Conservation (phyloP, 2,797 vertebrate genomes). For the Eospalax fontanierii region DNA sequence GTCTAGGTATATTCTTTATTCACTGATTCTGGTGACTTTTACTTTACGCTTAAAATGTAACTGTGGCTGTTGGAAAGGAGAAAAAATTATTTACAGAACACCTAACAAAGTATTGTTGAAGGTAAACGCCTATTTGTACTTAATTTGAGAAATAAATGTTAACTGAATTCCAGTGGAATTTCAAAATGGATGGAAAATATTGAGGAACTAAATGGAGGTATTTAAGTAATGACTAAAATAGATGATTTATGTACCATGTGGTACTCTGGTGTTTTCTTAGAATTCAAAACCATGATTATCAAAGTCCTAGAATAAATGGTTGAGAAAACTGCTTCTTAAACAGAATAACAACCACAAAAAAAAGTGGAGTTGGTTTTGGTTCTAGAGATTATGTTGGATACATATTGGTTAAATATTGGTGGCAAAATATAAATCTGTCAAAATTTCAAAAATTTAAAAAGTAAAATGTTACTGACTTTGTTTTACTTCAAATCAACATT, state of each 20-base stretch:
- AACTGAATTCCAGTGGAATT: not conserved
- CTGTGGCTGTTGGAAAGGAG: not conserved
- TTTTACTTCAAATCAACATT: conserved; percentile 57
- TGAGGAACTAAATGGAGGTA: conserved; percentile 35
- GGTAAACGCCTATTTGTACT: conserved; percentile 5
- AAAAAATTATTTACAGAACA: conserved; percentile 7
- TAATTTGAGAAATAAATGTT: conserved; percentile 52
- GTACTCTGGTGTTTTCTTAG: conserved; percentile 56
- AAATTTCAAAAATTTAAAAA: conserved; percentile 57
- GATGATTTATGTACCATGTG: not conserved
- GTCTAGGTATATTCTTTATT: conserved; percentile 25
- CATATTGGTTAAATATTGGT: not conserved
- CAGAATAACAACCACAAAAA: conserved; percentile 18
- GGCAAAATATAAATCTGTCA: not conserved
- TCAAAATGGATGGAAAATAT: conserved; percentile 15
- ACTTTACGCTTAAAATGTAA: not conserved
- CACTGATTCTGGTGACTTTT: conserved; percentile 32
- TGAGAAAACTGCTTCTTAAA: conserved; percentile 47
- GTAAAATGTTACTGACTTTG: conserved; percentile 34
- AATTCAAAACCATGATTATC: conserved; percentile 53
- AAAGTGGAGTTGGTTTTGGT: not conserved
- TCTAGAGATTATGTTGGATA: not conserved
- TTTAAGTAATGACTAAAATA: conserved; percentile 48
- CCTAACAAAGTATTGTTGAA: conserved; percentile 28
- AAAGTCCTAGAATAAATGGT: not conserved